Evolutionary conservation across 30 jellyfish, hydroid and myxozoan species (phyloP), one percentile per base, ranked within the genome.

Genomic region (Chrysaora quinquecirrha): DNA sequence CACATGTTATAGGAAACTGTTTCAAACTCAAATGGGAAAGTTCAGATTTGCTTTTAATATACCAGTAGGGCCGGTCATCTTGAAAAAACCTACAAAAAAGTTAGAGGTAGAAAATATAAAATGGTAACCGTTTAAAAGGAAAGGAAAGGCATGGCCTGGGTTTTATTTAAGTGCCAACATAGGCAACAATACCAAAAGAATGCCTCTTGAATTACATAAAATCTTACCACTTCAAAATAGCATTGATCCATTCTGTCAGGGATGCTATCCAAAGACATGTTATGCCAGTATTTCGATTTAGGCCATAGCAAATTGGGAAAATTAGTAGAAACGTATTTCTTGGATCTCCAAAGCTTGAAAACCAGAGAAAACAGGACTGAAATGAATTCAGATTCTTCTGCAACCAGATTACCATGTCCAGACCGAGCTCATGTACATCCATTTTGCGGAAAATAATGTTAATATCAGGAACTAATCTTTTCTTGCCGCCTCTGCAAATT

Each of bases 31-130:
- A 6, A 19, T 28, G 33, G 19, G 28, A 19, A 30, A 30, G 30
- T 30, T 34, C 19, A 4, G 71, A 48, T 30, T 58, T 20, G 30
- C 71, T 20, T 31, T 31, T 34, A 73, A 32, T 50, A 82, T 82
- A 87, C 96, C 94, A 87, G 65, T 64, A 87, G 23, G 96, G 96
- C n/a, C 96, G 74, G 67, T 79, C 96, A 62, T 81, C 96, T 27
- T 24, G 34, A 69, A 87, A 72, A n/a, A 61, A 54, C 96, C 96
- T 87, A 35, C 48, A 34, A 66, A 31, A 19, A 30, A 3, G 1
- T 69, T 30, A 29, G 52, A 29, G 33, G n/a, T 16, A 33, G 25
- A 25, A 20, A 10, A 9, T 43, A 6, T 43, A 9, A 43, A 43
- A 6, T 43, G 58, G 9, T 16, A 9, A 43, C 16, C 16, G 58